phyloP scores from a whole-genome alignment of 2,113 vertebrate genomes.

The Oncorhynchus mykiss region DNA sequence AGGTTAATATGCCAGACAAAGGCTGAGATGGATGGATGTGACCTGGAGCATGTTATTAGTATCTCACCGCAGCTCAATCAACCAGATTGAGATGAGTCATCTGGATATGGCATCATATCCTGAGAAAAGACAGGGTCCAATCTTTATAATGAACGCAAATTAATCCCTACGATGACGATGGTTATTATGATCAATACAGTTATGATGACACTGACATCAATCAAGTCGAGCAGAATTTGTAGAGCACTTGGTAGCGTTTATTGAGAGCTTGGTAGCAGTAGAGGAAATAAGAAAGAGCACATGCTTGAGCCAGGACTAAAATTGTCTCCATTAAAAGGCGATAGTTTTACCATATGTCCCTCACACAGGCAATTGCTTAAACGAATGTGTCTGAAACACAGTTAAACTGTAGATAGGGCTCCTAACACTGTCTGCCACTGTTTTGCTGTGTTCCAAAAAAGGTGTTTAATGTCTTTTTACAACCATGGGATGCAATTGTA shows the following conservation, averaged over 20 bases:
- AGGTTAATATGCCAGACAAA: conserved; percentile 15
- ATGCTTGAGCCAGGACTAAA: not conserved
- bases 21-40: conserved; percentile 40
- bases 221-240: not conserved
- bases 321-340: not conserved
- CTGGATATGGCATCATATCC: not conserved
- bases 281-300: not conserved
- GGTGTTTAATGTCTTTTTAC: not conserved
- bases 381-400: not conserved
- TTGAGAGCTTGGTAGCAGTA: not conserved
- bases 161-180: conserved; percentile 7
- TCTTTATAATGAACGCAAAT: conserved; percentile 8
- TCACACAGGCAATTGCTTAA: not conserved
- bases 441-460: not conserved
- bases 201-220: not conserved
- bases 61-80: conserved; percentile 1
- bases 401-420: not conserved
- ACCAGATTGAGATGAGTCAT: conserved; percentile 20
- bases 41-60: conserved; percentile 36
- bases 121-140: conserved; percentile 3
- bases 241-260: not conserved
- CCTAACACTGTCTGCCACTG: not conserved
- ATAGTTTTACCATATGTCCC: not conserved
- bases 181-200: conserved; percentile 16
- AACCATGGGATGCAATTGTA: not conserved